A percentile compares a stretch with the other conserved stretches of the same genome.
Conservation (phyloP, 2,888 invertebrate genomes). For the Spodoptera exigua region DNA sequence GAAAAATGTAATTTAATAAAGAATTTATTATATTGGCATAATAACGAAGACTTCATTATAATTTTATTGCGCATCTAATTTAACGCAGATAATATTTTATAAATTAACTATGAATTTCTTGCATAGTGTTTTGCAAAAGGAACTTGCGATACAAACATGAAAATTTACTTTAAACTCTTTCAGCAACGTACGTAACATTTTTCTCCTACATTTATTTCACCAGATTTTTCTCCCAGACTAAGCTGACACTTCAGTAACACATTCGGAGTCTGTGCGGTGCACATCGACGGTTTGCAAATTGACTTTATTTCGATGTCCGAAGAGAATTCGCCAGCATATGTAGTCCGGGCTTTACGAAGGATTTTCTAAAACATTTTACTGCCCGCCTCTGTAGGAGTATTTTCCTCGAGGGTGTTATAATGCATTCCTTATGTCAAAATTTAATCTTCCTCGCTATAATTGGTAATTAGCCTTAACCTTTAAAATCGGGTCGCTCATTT, state of each 20-base stretch:
- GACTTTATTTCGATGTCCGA: conserved; percentile 16
- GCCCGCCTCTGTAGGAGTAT: conserved; percentile 16
- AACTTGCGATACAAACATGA: too few relatives aligned
- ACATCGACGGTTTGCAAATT: conserved; percentile 8
- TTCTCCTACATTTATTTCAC: conserved; percentile 6
- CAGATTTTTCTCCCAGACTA: conserved; percentile 10
- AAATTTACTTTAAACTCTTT: conserved; percentile 4
- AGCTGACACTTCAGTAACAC: conserved; percentile 26
- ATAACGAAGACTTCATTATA: too few relatives aligned
- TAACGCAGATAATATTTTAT: too few relatives aligned
- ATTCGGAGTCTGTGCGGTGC: conserved; percentile 10
- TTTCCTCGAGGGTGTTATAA: conserved; percentile 28
- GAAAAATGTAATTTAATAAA: neutral
- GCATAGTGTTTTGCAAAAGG: too few relatives aligned
- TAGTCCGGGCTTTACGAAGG: conserved; percentile 6
- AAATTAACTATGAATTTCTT: too few relatives aligned
- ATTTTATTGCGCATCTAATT: too few relatives aligned
- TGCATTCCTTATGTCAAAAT: conserved; percentile 38
- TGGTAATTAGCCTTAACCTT: conserved; percentile 39
- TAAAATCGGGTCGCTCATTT: conserved; percentile 28
- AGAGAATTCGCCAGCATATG: conserved; percentile 15
- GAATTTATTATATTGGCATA: too few relatives aligned
- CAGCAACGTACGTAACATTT: neutral
- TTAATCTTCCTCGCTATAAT: conserved; percentile 45
- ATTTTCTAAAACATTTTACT: conserved; percentile 21